Conservation (phyloP, 2,797 vertebrate genomes). For the Poecilia gillii region DNA sequence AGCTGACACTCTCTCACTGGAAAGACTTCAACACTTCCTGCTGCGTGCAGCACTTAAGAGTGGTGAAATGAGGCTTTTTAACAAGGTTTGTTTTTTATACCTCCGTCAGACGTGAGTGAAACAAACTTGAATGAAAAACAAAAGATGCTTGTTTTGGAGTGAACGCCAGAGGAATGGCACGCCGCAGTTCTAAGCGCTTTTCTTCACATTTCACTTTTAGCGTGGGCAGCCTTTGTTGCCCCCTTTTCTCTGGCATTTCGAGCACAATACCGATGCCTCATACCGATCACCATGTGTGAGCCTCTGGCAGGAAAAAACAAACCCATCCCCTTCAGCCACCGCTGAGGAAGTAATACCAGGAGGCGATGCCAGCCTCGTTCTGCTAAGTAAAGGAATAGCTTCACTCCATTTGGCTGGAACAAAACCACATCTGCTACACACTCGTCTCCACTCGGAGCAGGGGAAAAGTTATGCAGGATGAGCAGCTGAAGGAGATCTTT, state of each 20-base stretch:
- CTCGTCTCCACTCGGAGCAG: constrained; percentile 7
- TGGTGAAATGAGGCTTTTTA: background rate
- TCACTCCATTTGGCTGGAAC: background rate
- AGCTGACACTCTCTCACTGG: background rate
- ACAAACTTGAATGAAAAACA: constrained; percentile 9
- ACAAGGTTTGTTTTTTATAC: constrained; percentile 15
- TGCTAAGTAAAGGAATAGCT: background rate
- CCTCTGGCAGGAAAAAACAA: constrained; percentile 23
- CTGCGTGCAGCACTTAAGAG: background rate
- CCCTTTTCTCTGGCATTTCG: constrained; percentile 23
- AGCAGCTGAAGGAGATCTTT: constrained; percentile 21
- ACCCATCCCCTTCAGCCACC: background rate
- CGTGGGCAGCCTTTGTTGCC: constrained; percentile 9
- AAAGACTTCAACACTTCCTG: background rate
- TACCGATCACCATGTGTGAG: constrained; percentile 23
- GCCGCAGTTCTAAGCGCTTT: constrained; percentile 25
- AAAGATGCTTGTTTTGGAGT: constrained; percentile 20
- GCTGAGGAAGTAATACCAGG: constrained; percentile 22
- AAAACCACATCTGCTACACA: constrained; percentile 33
- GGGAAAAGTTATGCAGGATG: background rate
- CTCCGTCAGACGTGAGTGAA: constrained; percentile 22
- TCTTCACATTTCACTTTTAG: constrained; percentile 13
- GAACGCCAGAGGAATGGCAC: constrained; percentile 18
- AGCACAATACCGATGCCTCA: constrained; percentile 25
- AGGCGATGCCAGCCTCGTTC: constrained; percentile 4